Evolutionary conservation across 2,888 invertebrate species (phyloP).

Genomic region (Saturnia pavonia): DNA sequence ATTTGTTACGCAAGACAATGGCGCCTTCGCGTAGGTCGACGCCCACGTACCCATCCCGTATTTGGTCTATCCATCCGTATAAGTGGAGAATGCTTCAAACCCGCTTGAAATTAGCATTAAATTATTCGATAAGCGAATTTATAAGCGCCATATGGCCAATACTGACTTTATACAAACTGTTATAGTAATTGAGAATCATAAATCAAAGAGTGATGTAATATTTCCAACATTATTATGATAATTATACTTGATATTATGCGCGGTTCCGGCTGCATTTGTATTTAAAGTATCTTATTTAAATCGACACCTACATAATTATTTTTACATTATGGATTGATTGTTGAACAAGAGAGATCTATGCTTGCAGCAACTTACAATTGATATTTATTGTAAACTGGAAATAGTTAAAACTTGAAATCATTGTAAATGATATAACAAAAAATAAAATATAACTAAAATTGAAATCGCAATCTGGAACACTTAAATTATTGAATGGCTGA

Average conservation of each 20-base stretch:
- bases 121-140: constrained; percentile 53
- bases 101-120: constrained; percentile 56
- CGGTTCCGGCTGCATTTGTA: neutral
- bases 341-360: no score
- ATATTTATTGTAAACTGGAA: no score
- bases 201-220: neutral
- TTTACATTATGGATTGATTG: no score
- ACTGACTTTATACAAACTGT: constrained; percentile 21
- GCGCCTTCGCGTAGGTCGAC: constrained; percentile 61
- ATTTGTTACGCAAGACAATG: constrained; percentile 70
- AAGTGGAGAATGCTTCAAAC: constrained; percentile 66
- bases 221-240: neutral
- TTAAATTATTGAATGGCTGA: no score
- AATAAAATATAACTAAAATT: no score
- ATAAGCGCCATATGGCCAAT: constrained; percentile 53
- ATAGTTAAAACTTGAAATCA: no score
- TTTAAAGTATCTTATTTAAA: neutral
- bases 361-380: neutral
- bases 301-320: neutral
- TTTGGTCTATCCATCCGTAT: constrained; percentile 69
- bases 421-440: no score
- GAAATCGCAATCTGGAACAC: no score
- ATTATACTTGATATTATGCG: neutral
- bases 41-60: constrained; percentile 64
- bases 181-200: neutral